Conservation (phyloP, 2,113 vertebrate species). For the Sebastes schlegelii region DNA sequence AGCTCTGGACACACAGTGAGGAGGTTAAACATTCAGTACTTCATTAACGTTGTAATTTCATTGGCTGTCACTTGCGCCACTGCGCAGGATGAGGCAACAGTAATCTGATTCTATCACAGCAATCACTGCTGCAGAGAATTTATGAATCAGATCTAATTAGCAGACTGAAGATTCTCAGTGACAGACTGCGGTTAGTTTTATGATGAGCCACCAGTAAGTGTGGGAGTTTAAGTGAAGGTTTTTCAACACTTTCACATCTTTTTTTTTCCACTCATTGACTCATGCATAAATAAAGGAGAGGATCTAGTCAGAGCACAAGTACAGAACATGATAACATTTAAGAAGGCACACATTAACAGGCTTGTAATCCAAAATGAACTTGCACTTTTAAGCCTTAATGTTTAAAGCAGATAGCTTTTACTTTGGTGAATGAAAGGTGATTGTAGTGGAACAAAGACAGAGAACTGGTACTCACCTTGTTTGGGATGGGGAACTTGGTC, state of each 20-base stretch:
- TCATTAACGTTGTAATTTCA: conserved; percentile 42
- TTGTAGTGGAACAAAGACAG: background rate
- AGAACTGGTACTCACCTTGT: conserved; percentile 83
- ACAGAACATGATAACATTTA: background rate
- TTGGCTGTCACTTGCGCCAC: conserved; percentile 32
- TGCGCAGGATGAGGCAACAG: conserved; percentile 29
- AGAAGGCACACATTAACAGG: background rate
- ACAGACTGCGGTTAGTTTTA: conserved; percentile 20
- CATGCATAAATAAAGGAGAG: conserved; percentile 6
- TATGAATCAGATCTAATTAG: conserved; percentile 50
- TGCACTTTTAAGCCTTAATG: background rate
- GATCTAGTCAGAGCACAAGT: background rate
- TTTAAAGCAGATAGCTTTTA: background rate
- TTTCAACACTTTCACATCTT: conserved; percentile 21
- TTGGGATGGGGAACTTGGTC: conserved; percentile 89
- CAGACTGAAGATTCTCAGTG: conserved; percentile 13
- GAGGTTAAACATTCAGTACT: conserved; percentile 23
- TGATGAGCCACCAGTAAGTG: background rate
- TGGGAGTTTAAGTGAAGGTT: conserved; percentile 26
- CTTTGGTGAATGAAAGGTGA: background rate
- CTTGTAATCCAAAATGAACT: background rate
- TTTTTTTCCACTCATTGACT: conserved; percentile 12
- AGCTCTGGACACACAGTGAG: background rate
- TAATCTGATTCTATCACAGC: conserved; percentile 45
- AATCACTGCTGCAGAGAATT: conserved; percentile 30